A percentile compares a stretch with the other conserved stretches of the same genome.
Evolutionary conservation across 2,113 vertebrate genomes (phyloP).

Genomic region (Paradoxurus hermaphroditus): DNA sequence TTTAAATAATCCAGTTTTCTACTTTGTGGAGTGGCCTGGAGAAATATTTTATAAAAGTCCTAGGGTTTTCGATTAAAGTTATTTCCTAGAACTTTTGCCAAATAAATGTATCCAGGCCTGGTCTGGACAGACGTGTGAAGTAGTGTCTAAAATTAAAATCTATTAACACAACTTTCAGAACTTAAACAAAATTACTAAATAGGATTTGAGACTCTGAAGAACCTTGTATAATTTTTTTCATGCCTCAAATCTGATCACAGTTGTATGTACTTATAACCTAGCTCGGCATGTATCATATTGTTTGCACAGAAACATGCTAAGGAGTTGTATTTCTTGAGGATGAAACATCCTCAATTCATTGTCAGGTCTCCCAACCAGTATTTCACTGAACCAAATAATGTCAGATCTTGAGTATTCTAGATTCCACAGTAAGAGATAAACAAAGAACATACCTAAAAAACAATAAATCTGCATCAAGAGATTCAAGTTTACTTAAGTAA

Average conservation of each 20-base stretch:
- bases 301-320: not conserved
- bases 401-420: not conserved
- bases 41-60: constrained; percentile 9
- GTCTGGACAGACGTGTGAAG: not conserved
- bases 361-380: not conserved
- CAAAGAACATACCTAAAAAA: not conserved
- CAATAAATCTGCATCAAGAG: not conserved
- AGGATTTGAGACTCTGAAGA: not conserved
- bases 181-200: not conserved
- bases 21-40: not conserved
- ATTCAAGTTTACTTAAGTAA: not conserved
- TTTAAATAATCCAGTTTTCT: not conserved
- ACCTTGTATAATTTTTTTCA: not conserved
- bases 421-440: not conserved
- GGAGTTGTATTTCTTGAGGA: not conserved
- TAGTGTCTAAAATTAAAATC: not conserved
- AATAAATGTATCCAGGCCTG: not conserved
- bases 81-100: not conserved
- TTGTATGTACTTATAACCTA: not conserved
- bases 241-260: not conserved
- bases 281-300: not conserved
- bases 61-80: not conserved
- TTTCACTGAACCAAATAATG: not conserved
- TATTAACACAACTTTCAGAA: not conserved
- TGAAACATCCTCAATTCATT: not conserved